Conservation (phyloP, 2,113 vertebrate genomes). For the Laticauda colubrina region DNA sequence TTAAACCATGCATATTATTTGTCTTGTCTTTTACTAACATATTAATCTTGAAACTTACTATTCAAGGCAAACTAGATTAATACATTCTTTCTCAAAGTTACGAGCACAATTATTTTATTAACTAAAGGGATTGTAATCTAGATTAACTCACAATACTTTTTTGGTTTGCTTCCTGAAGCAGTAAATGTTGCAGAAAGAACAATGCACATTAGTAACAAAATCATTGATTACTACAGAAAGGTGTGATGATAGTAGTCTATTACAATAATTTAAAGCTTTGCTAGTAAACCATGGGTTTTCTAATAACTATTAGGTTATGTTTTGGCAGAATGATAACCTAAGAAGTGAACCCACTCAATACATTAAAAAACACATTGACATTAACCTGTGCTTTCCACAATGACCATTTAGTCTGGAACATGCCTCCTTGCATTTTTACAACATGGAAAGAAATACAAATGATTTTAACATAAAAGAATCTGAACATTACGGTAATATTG, state of each 20-base stretch:
- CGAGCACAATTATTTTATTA: slow-evolving; percentile 33
- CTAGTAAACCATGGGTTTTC: slow-evolving; percentile 31
- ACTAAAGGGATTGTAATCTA: slow-evolving; percentile 36
- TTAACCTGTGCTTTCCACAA: background rate
- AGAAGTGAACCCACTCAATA: slow-evolving; percentile 4
- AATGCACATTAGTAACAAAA: slow-evolving; percentile 21
- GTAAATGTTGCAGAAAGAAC: slow-evolving; percentile 34
- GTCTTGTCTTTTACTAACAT: slow-evolving; percentile 38
- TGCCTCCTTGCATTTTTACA: slow-evolving; percentile 43
- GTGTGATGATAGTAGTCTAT: slow-evolving; percentile 25
- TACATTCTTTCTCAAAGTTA: slow-evolving; percentile 41
- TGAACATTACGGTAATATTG: background rate
- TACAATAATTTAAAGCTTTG: slow-evolving; percentile 15
- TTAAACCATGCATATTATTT: slow-evolving; percentile 25
- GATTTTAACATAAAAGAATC: slow-evolving; percentile 45
- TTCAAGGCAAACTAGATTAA: slow-evolving; percentile 28
- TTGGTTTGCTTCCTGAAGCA: slow-evolving; percentile 38
- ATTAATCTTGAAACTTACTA: slow-evolving; percentile 37
- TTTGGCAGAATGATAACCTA: slow-evolving; percentile 40
- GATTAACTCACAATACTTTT: slow-evolving; percentile 49
- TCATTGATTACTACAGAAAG: slow-evolving; percentile 25
- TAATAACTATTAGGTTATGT: slow-evolving; percentile 30
- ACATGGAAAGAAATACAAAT: slow-evolving; percentile 54
- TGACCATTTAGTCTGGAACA: slow-evolving; percentile 37
- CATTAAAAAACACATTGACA: slow-evolving; percentile 29